Evolutionary conservation across 1,140 invertebrate species (phyloP).

Genomic region (Galleria mellonella): DNA sequence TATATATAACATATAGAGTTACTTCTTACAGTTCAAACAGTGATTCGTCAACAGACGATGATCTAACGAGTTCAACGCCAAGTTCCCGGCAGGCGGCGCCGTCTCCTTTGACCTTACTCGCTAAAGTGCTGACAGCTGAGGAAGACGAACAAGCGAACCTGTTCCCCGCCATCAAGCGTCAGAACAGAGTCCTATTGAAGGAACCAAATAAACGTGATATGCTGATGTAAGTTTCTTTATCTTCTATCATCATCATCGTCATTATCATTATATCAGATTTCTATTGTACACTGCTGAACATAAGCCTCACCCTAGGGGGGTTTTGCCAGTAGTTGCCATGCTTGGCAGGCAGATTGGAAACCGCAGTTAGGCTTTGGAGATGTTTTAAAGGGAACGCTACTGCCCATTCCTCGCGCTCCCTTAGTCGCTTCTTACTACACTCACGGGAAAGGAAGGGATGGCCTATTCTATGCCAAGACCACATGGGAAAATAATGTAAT

Average conservation of each 20-base stretch:
- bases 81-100: constrained; percentile 38
- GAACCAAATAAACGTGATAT: constrained; percentile 58
- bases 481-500: no score
- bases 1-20: background rate
- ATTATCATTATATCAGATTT: no score
- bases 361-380: no score
- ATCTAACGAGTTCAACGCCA: constrained; percentile 50
- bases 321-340: no score
- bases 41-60: constrained; percentile 66
- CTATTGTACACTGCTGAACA: no score
- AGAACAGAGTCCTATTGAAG: constrained; percentile 38
- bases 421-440: no score
- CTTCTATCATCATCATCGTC: constrained; percentile 55
- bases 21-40: constrained; percentile 56
- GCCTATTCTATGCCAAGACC: no score
- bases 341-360: no score
- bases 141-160: constrained; percentile 18
- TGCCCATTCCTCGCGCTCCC: no score
- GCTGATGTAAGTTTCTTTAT: constrained; percentile 47
- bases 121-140: constrained; percentile 17
- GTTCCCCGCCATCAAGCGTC: constrained; percentile 50
- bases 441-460: no score
- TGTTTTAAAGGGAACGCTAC: no score
- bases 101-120: constrained; percentile 30
- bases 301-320: no score